Percentiles rank a stretch among this genome's conserved stretches.
These are phyloP conservation scores for Lithobates sylvaticus DNA, from an alignment of 2,797 vertebrate genomes.

Conservation along the genomic window DNA sequence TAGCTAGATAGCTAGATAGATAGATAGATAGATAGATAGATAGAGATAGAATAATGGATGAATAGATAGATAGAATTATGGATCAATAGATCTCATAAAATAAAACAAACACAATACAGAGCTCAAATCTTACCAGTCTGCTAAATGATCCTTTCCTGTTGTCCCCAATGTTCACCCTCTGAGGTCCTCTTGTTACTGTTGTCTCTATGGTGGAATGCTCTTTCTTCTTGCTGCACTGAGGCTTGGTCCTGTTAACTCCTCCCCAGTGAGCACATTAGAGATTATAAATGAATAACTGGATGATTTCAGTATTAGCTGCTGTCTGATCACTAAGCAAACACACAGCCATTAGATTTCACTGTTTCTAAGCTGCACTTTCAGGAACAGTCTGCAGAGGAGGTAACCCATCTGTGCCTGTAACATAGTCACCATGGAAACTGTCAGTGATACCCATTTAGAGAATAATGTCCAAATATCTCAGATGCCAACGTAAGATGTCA, in stretches of 20 bases:
- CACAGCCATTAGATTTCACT: slow-evolving; percentile 11
- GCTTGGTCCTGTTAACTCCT: slow-evolving; percentile 5
- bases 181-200: not conserved
- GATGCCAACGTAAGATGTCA: not conserved
- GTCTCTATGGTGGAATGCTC: slow-evolving; percentile 5
- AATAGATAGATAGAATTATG: too few relatives aligned
- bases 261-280: slow-evolving; percentile 13
- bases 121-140: slow-evolving; percentile 27
- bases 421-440: slow-evolving; percentile 58
- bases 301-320: not conserved
- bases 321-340: slow-evolving; percentile 8
- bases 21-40: too few relatives aligned
- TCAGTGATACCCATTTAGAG: not conserved
- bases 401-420: slow-evolving; percentile 33
- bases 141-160: slow-evolving; percentile 3
- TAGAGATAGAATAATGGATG: too few relatives aligned
- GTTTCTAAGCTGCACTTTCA: not conserved
- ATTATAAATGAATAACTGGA: slow-evolving; percentile 34
- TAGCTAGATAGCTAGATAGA: too few relatives aligned
- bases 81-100: not conserved
- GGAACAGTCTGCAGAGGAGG: slow-evolving; percentile 21
- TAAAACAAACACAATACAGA: not conserved
- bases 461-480: not conserved
- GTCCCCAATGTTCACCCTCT: not conserved
- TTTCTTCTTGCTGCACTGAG: not conserved